phyloP scores from a whole-genome alignment of 2,113 vertebrate genomes.

The Ptilorrhoa leucosticta region DNA sequence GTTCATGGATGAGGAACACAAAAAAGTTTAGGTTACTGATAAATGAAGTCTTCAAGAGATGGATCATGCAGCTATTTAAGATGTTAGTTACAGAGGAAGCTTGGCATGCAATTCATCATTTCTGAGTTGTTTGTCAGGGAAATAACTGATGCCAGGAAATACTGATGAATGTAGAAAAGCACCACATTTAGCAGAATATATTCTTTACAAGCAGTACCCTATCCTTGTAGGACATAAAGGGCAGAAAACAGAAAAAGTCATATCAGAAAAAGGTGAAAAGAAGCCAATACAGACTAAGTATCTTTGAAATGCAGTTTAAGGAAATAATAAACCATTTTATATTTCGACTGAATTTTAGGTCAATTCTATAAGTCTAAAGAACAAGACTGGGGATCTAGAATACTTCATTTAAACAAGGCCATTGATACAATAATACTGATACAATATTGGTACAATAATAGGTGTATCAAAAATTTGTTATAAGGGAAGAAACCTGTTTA shows the following conservation, averaged over 20 bases:
- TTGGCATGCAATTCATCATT: background rate
- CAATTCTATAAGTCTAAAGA: background rate
- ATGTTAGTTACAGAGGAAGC: background rate
- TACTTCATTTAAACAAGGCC: background rate
- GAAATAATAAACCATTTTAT: background rate
- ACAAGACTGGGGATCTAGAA: background rate
- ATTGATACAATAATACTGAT: background rate
- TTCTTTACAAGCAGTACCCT: background rate
- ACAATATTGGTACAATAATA: background rate
- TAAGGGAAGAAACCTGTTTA: background rate
- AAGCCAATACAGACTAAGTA: background rate
- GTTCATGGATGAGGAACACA: background rate
- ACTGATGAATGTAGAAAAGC: background rate
- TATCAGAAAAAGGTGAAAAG: background rate
- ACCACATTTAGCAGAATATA: background rate
- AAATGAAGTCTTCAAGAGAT: background rate
- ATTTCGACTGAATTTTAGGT: background rate
- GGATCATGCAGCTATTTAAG: background rate
- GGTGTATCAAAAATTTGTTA: background rate
- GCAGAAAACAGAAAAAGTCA: background rate
- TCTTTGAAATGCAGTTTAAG: background rate
- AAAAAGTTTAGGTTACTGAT: background rate
- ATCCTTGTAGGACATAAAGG: background rate
- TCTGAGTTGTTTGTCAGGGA: background rate
- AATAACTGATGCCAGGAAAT: background rate